A percentile compares a stretch with the other conserved stretches of the same genome.
Conservation (phyloP, 2,113 vertebrate genomes). For the Hemibagrus wyckioides region DNA sequence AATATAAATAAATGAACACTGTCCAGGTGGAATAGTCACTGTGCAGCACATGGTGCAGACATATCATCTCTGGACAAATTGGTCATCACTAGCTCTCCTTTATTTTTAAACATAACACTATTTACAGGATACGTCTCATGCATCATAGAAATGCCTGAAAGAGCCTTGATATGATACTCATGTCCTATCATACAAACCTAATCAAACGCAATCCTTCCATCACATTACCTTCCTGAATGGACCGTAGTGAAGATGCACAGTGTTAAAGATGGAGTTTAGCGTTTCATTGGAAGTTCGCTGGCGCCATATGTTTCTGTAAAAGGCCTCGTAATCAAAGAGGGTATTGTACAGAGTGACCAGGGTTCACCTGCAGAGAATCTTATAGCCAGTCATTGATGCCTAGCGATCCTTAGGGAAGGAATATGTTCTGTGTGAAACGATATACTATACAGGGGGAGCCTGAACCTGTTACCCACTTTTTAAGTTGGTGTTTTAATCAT, state of each 20-base stretch:
- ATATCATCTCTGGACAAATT: too few relatives aligned
- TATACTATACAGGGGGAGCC: constrained; percentile 2
- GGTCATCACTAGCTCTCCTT: too few relatives aligned
- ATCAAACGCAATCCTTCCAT: constrained; percentile 12
- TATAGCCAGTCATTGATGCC: constrained; percentile 58
- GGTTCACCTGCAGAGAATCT: constrained; percentile 62
- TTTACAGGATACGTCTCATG: neutral
- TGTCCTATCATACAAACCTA: neutral
- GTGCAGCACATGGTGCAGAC: too few relatives aligned
- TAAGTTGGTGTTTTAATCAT: neutral
- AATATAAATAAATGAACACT: neutral
- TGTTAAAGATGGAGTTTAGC: constrained; percentile 10
- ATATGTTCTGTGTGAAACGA: constrained; percentile 28
- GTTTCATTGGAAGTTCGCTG: constrained; percentile 39
- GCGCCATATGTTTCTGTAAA: constrained; percentile 43
- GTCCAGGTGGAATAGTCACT: too few relatives aligned
- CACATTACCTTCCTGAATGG: constrained; percentile 1
- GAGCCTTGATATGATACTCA: neutral
- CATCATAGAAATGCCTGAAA: neutral
- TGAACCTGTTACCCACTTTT: neutral
- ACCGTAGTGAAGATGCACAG: neutral
- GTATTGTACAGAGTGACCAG: constrained; percentile 59
- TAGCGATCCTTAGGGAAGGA: neutral
- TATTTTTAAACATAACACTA: neutral
- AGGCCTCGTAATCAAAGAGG: constrained; percentile 62